Conservation (phyloP, 2,888 invertebrate genomes). For the Scrobipalpa atriplicella region DNA sequence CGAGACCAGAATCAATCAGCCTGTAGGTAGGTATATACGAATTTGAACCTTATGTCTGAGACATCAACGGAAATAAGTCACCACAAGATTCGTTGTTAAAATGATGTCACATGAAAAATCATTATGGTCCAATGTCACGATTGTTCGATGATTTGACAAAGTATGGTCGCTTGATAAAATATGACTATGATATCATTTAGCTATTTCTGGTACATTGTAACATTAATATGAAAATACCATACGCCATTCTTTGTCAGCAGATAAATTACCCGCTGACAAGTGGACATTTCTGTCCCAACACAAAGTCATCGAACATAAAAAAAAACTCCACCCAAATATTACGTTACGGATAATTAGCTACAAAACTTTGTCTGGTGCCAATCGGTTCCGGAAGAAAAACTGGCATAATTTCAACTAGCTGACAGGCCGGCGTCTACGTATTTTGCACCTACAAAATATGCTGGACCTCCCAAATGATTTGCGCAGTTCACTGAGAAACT, state of each 20-base stretch:
- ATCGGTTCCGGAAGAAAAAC: slow-evolving; percentile 53
- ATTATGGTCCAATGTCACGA: slow-evolving; percentile 21
- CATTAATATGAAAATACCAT: background rate
- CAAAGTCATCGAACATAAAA: background rate
- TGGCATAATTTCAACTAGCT: slow-evolving; percentile 56
- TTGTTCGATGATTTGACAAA: background rate
- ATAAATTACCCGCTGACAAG: slow-evolving; percentile 17
- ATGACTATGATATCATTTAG: background rate
- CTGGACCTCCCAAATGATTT: background rate
- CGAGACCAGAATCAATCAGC: slow-evolving; percentile 31
- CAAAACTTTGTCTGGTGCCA: slow-evolving; percentile 40
- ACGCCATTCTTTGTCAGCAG: background rate
- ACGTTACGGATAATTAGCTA: slow-evolving; percentile 22
- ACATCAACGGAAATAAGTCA: background rate
- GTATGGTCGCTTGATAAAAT: slow-evolving; percentile 8
- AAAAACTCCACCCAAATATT: slow-evolving; percentile 21
- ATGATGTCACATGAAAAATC: slow-evolving; percentile 31
- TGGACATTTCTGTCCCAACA: slow-evolving; percentile 10
- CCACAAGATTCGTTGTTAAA: background rate
- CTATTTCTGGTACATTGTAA: background rate
- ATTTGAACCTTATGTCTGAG: slow-evolving; percentile 14
- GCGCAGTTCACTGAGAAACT: background rate
- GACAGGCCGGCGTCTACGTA: slow-evolving; percentile 47
- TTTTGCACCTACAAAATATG: slow-evolving; percentile 12
- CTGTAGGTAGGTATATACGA: slow-evolving; percentile 15